Percentiles rank a stretch among this genome's conserved stretches.
phyloP scores from a whole-genome alignment of 35 echinoderm and acorn worm species.

The Heliocidaris tuberculata region DNA sequence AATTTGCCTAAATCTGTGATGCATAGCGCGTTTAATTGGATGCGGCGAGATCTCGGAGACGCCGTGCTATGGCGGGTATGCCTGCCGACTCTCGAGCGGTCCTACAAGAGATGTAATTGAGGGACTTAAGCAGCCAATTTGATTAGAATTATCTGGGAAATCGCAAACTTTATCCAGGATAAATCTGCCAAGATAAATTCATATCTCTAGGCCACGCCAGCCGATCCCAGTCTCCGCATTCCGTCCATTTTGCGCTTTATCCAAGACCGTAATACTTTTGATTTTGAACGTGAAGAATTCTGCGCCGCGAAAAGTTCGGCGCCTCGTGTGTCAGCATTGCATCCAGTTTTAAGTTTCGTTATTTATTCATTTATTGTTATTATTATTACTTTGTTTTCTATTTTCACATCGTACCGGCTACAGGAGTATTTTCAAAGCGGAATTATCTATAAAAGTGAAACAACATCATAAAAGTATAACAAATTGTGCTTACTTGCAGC shows the following conservation, averaged over 20 bases:
- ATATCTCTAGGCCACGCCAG: background rate
- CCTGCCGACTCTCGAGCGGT: background rate
- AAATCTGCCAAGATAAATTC: conserved; percentile 10
- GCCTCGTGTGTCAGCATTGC: background rate
- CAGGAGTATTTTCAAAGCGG: too few relatives aligned
- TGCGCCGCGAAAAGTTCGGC: background rate
- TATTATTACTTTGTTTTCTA: too few relatives aligned
- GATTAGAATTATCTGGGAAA: conserved; percentile 7
- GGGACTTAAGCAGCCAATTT: background rate
- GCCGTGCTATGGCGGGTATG: background rate
- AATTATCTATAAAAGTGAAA: too few relatives aligned
- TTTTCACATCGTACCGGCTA: too few relatives aligned
- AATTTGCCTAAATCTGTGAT: conserved; percentile 21
- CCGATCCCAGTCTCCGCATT: background rate
- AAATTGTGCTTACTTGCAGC: too few relatives aligned
- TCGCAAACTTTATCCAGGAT: conserved; percentile 2
- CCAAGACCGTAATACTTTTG: background rate
- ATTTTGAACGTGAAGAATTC: background rate
- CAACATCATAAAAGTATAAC: too few relatives aligned
- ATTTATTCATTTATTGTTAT: too few relatives aligned
- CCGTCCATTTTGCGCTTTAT: background rate
- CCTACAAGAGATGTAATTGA: background rate
- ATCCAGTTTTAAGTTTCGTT: too few relatives aligned
- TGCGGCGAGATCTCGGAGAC: background rate
- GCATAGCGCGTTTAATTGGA: conserved; percentile 26